A percentile compares a stretch with the other conserved stretches of the same genome.
These are phyloP conservation scores for Centropus bengalensis DNA, from an alignment of 2,113 vertebrate genomes.

Conservation along the genomic window DNA sequence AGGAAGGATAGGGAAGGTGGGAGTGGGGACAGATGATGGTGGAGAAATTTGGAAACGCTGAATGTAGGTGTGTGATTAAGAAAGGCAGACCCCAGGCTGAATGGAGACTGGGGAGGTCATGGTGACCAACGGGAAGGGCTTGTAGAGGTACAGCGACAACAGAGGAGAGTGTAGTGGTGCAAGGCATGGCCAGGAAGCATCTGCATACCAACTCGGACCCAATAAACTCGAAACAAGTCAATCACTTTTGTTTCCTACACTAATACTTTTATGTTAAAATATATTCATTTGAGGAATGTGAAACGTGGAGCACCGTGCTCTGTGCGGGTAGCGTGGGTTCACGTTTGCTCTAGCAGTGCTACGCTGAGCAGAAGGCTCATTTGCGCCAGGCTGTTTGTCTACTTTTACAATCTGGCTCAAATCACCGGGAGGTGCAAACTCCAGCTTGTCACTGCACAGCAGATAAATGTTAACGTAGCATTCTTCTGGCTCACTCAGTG, in stretches of 20 bases:
- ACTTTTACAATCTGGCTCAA: not conserved
- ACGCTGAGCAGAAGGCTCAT: not conserved
- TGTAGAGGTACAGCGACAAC: not conserved
- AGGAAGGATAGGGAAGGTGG: not conserved
- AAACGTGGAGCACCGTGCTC: not conserved
- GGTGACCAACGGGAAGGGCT: rapidly evolving
- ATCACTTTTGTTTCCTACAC: not conserved
- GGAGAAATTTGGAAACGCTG: not conserved
- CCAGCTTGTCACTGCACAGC: not conserved
- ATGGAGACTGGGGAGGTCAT: rapidly evolving
- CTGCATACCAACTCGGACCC: rapidly evolving
- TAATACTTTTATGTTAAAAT: not conserved
- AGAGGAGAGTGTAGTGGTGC: not conserved
- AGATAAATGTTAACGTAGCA: not conserved
- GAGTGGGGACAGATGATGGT: rapidly evolving
- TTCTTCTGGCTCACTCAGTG: not conserved
- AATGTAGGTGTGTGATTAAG: not conserved
- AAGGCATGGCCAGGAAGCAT: not conserved
- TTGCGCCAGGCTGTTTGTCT: not conserved
- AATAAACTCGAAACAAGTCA: rapidly evolving
- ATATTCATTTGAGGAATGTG: not conserved
- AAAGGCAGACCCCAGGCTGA: not conserved
- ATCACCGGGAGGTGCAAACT: not conserved
- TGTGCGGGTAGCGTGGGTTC: not conserved
- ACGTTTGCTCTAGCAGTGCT: not conserved